Evolutionary conservation across 1,140 invertebrate genomes (phyloP).

Genomic region (Armadillidium nasatum): DNA sequence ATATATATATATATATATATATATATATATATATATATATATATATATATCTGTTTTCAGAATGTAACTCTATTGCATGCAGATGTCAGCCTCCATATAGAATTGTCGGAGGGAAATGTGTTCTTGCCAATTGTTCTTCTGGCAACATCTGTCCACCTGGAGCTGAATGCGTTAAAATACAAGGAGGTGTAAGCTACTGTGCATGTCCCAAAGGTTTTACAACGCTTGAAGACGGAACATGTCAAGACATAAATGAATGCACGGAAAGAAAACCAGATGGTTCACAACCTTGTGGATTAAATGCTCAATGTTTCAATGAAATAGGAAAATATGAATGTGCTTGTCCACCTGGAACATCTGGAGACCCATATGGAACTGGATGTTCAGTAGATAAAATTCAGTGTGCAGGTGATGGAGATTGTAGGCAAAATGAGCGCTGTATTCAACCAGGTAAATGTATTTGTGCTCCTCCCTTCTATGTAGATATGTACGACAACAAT

Average conservation of each 20-base stretch:
- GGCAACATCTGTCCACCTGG: conserved; percentile 70
- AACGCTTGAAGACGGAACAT: conserved; percentile 71
- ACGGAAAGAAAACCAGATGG: conserved; percentile 47
- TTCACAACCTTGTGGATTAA: conserved; percentile 70
- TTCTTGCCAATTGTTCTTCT: conserved; percentile 73
- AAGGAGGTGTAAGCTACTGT: conserved; percentile 84
- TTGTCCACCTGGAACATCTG: conserved; percentile 71
- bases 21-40: too few relatives aligned
- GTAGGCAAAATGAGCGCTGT: conserved; percentile 79
- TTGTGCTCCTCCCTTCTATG: conserved; percentile 80
- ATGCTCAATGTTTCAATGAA: conserved; percentile 78
- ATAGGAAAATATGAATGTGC: conserved; percentile 65
- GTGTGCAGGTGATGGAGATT: conserved; percentile 75
- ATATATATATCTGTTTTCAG: too few relatives aligned
- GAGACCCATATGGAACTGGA: conserved; percentile 75
- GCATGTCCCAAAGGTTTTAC: conserved; percentile 78
- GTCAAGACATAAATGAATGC: conserved; percentile 69
- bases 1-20: too few relatives aligned
- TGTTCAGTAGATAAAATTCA: conserved; percentile 67
- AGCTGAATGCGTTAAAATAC: conserved; percentile 79
- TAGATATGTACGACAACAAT: conserved; percentile 69
- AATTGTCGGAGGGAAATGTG: conserved; percentile 68
- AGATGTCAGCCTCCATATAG: conserved; percentile 81
- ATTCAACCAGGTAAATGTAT: conserved; percentile 82
- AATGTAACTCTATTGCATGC: conserved; percentile 73